These are phyloP conservation scores for Pristionchus maxplancki DNA, from an alignment of 2,888 invertebrate genomes.

Conservation along the genomic window DNA sequence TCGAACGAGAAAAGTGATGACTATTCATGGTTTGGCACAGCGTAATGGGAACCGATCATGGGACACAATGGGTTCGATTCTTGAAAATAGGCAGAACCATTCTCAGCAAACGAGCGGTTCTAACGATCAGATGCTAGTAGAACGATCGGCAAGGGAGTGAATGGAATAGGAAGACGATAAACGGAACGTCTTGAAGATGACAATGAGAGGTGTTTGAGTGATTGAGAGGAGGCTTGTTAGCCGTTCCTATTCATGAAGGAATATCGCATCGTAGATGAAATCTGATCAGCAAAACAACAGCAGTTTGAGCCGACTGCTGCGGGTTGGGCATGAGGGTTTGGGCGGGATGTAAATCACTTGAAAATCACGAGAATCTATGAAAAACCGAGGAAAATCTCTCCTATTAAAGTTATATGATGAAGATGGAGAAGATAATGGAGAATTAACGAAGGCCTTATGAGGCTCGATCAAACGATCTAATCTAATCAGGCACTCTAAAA, in stretches of 20 bases:
- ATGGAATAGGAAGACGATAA: neutral
- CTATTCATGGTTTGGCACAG: neutral
- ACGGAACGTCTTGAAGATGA: neutral
- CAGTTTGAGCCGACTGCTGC: too few species aligned
- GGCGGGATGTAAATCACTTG: too few species aligned
- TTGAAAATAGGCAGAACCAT: neutral
- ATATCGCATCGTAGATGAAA: too few species aligned
- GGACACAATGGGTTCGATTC: neutral
- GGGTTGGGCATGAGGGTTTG: too few species aligned
- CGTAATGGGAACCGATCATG: neutral
- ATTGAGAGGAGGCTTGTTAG: neutral
- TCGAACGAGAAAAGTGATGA: neutral
- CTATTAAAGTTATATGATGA: too few species aligned
- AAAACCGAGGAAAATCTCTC: too few species aligned
- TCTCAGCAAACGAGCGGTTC: neutral
- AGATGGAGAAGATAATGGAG: too few species aligned
- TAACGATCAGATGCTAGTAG: neutral
- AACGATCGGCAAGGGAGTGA: neutral
- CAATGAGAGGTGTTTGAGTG: neutral
- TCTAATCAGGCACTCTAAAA: too few species aligned
- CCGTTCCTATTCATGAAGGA: neutral
- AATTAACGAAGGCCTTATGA: too few species aligned
- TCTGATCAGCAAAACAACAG: too few species aligned
- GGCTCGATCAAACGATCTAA: too few species aligned
- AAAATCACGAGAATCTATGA: too few species aligned